Evolutionary conservation across 2,113 vertebrate genomes (phyloP).

Genomic region (Solea senegalensis): DNA sequence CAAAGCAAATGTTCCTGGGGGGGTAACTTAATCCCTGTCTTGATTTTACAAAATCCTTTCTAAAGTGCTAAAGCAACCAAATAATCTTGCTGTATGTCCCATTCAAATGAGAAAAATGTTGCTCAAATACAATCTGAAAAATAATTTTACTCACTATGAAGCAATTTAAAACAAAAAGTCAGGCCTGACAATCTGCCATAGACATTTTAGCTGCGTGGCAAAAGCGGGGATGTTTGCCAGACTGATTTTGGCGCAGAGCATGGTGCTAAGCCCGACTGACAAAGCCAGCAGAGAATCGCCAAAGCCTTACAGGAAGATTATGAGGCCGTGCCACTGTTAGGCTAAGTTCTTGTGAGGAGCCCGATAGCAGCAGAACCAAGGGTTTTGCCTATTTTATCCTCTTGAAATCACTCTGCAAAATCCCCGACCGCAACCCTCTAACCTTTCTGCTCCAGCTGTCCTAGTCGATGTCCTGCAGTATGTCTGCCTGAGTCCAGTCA

Average conservation of each 20-base stretch:
- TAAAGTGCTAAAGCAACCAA: constrained; percentile 47
- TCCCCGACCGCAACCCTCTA: constrained; percentile 36
- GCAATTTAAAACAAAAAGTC: constrained; percentile 52
- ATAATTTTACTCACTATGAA: constrained; percentile 42
- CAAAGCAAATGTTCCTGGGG: constrained; percentile 24
- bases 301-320: constrained; percentile 59
- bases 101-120: constrained; percentile 42
- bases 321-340: constrained; percentile 40
- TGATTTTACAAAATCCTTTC: constrained; percentile 53
- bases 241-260: constrained; percentile 52
- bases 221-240: constrained; percentile 58
- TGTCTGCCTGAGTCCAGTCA: constrained; percentile 20
- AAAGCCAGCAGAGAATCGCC: constrained; percentile 66
- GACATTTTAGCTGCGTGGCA: constrained; percentile 25
- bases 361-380: constrained; percentile 58
- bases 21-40: constrained; percentile 53
- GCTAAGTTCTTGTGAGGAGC: constrained; percentile 49
- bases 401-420: constrained; percentile 54
- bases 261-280: constrained; percentile 56
- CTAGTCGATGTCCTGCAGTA: constrained; percentile 12
- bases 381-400: constrained; percentile 46
- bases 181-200: constrained; percentile 52
- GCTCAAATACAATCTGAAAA: constrained; percentile 51
- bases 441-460: constrained; percentile 51
- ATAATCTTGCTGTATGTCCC: constrained; percentile 24